Evolutionary conservation across 2,888 invertebrate genomes (phyloP).

Genomic region (Ametastegia equiseti): DNA sequence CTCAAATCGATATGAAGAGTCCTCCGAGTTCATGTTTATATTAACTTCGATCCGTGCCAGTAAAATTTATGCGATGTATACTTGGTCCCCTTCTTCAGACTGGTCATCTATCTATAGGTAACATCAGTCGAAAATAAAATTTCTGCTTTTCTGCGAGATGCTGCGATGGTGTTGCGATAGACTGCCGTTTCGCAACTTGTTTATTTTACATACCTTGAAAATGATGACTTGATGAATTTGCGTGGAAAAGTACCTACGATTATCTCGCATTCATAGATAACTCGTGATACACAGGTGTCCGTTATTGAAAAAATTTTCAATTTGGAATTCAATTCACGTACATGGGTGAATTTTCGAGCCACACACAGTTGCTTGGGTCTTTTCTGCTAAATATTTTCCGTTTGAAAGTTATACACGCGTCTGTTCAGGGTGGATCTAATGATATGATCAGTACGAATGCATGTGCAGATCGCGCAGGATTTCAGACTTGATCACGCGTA

Average conservation of each 20-base stretch:
- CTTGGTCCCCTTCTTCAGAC: no score
- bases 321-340: neutral
- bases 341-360: neutral
- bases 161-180: neutral
- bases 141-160: neutral
- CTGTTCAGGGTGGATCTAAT: neutral
- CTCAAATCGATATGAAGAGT: neutral
- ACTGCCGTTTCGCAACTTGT: neutral
- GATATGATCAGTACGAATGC: neutral
- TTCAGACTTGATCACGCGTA: neutral
- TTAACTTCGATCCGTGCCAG: neutral
- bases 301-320: neutral
- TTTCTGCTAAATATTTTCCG: neutral
- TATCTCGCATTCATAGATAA: slow-evolving; percentile 8
- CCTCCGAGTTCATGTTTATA: neutral
- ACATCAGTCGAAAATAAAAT: no score
- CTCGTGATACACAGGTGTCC: neutral
- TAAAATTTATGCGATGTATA: no score
- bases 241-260: neutral
- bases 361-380: neutral
- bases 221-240: neutral
- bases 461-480: neutral
- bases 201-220: neutral
- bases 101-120: no score
- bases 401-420: neutral